Evolutionary conservation across 2,888 invertebrate species (phyloP), one percentile per base, ranked within the genome.

Genomic region (Crioceris asparagi): DNA sequence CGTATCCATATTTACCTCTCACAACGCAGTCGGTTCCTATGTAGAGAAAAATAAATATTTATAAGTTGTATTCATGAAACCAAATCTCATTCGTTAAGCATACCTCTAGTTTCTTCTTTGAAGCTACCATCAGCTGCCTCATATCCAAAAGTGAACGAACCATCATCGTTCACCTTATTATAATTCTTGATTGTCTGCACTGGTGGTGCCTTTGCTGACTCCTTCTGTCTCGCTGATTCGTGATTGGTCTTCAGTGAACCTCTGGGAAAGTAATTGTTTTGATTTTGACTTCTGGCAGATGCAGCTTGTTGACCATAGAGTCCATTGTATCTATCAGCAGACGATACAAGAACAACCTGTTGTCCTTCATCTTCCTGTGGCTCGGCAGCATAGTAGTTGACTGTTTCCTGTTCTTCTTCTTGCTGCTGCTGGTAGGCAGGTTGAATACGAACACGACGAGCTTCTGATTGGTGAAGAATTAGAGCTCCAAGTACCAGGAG

Each of bases 121-220:
- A 86, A 87, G 43, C 82, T 82, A 1, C 86, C 86, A 54, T 86
- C 86, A 8, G 83, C 85, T 1, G 83, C 81, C 64, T 84, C 83
- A 64, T 85, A 86, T 23, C 84, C 84, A 62, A 84, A 85, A 6
- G 84, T 84, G 64, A 84, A 86, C 39, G 82, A 83, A 38, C 85
- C 85, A 49, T 85, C 84, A 56, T 84, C 83, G 61, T 85, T 85
- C 15, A 76, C 72, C 67, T 85, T 83, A 57, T 83, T 85, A 63
- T 84, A 86, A 57, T 86, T 85, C 41, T 83, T 70, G 50, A 84
- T 81, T 11, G 86, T 86, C 65, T 84, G 83, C 1, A 86, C 83
- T 1, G 83, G 83, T 2, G 83, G 81, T 32, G 76, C 70, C 59
- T 77, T 81, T 15, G 70, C 63, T 1, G 66, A 48, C 47, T 80